phyloP scores from a whole-genome alignment of 2,113 vertebrate genomes.

The Cyphomyrus plagiostoma region DNA sequence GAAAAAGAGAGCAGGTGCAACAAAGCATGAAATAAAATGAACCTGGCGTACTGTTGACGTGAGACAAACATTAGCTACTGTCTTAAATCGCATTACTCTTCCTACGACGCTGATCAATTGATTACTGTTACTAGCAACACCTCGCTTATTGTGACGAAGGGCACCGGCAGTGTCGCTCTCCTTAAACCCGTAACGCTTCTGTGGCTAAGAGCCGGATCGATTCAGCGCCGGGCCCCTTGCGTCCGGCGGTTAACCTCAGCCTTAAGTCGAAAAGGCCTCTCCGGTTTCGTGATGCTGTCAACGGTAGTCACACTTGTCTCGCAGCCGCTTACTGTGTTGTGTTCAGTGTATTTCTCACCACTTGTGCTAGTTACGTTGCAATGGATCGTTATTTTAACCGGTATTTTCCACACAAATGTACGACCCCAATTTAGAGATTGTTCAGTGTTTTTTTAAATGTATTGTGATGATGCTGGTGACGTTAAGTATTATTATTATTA shows the following conservation, averaged over 20 bases:
- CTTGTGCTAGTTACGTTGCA: not conserved
- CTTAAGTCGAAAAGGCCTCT: not conserved
- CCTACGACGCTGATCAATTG: not conserved
- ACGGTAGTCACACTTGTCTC: not conserved
- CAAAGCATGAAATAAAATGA: slow-evolving; percentile 57
- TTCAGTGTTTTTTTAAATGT: not conserved
- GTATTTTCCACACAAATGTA: not conserved
- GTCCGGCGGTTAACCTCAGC: not conserved
- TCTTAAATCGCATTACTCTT: not conserved
- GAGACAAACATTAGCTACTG: slow-evolving; percentile 27
- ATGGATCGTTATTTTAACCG: not conserved
- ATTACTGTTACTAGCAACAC: not conserved
- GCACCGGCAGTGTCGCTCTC: not conserved
- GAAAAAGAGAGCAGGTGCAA: slow-evolving; percentile 28
- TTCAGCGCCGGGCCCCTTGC: not conserved
- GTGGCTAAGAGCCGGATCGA: not conserved
- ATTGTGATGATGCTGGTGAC: not conserved
- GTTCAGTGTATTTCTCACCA: not conserved
- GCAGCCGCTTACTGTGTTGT: not conserved
- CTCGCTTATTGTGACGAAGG: not conserved
- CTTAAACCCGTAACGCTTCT: not conserved
- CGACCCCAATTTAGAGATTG: not conserved
- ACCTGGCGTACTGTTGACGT: slow-evolving; percentile 34
- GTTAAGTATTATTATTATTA: not conserved
- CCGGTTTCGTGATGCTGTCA: not conserved